Base-by-base conservation (phyloP, 1,140 invertebrate genomes). In the Caenorhabditis briggsae region DNA sequence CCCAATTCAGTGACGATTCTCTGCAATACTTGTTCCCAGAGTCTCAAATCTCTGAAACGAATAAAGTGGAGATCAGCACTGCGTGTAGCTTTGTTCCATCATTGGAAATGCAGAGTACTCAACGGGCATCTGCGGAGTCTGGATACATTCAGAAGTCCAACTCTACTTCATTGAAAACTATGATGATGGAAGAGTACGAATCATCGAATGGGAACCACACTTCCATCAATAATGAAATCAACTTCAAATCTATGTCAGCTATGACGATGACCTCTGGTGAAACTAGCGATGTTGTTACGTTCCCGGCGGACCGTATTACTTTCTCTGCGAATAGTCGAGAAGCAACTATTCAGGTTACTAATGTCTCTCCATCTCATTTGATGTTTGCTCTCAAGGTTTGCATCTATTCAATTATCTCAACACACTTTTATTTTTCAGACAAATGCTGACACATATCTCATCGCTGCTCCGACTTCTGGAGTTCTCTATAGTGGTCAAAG, bases 391-490 rank as follows among this genome's bases (percentile, higher is more conserved):
- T 78, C 9, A 78, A 78, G 46, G 70, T 78, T 70, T 16, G 2
- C n/a, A 3, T 20, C 7, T 53, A 23, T 12, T 61, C 25, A 61
- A 25, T 61, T 33, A 33, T 20, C 18, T n/a, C 7, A 58, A 12
- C 50, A n/a, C 5, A 58, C 20, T 20, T 58, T 58, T 20, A 20
- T 58, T 16, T 58, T 61, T 20, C 46, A 78, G 70, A 78, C 70
- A 11, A 78, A 78, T 50, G 46, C 70, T n/a, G n/a, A 78, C n/a
- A n/a, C 70, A 5, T 25, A 78, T 41, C 70, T 78, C n/a, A 50
- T 78, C 5, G 70, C 70, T 9, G 70, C 70, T 78, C 70, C 70
- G 1, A 78, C 70, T 23, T 78, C 70, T 25, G 70, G 70, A 12
- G n/a, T 78, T 53, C n/a, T 78, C 5, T 50, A 50, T 18, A 78